These are phyloP conservation scores for Drosophila parabipectinata DNA, from an alignment of 1,140 invertebrate genomes.

Conservation along the genomic window DNA sequence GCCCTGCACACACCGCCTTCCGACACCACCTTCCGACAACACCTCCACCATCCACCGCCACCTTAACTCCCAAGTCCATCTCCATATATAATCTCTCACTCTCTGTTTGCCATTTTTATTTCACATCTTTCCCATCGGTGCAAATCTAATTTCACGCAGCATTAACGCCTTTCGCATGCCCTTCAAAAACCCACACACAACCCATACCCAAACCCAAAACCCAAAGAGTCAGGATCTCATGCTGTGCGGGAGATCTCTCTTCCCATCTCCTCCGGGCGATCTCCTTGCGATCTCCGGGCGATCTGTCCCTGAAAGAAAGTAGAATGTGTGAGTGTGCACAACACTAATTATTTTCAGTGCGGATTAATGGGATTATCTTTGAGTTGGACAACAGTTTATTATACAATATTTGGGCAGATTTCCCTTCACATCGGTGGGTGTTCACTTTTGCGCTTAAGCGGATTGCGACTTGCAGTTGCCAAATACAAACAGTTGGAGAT, in stretches of 20 bases:
- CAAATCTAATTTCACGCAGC: slow-evolving; percentile 84
- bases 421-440: slow-evolving; percentile 45
- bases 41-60: background rate
- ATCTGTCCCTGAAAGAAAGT: slow-evolving; percentile 23
- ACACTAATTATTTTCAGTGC: slow-evolving; percentile 82
- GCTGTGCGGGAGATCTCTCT: slow-evolving; percentile 58
- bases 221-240: slow-evolving; percentile 46
- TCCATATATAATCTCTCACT: slow-evolving; percentile 27
- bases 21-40: background rate
- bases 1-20: background rate
- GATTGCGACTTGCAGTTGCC: slow-evolving; percentile 44
- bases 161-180: slow-evolving; percentile 81
- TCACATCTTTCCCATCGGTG: slow-evolving; percentile 51
- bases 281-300: slow-evolving; percentile 3
- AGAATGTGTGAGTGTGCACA: slow-evolving; percentile 58
- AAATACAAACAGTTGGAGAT: slow-evolving; percentile 51
- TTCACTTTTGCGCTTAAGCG: slow-evolving; percentile 46
- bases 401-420: slow-evolving; percentile 72
- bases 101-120: slow-evolving; percentile 50
- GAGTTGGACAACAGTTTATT: slow-evolving; percentile 77
- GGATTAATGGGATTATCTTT: slow-evolving; percentile 83
- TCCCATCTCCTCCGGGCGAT: slow-evolving; percentile 13
- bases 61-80: slow-evolving; percentile 2
- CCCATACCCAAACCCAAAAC: slow-evolving; percentile 11
- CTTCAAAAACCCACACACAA: slow-evolving; percentile 33